phyloP scores from a whole-genome alignment of 1,140 invertebrate species.

The Papilio polytes region DNA sequence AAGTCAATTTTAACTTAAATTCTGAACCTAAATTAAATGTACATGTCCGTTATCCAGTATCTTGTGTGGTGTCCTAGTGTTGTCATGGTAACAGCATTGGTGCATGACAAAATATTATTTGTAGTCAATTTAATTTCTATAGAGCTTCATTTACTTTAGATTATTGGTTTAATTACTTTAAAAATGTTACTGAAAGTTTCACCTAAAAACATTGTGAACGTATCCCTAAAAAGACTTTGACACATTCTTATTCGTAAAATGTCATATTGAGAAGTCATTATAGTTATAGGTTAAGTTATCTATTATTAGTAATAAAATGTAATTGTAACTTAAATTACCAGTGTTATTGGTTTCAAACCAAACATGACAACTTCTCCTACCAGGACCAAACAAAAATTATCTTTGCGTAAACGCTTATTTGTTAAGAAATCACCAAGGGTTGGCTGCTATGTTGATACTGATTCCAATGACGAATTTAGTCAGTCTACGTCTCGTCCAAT shows the following conservation, averaged over 20 bases:
- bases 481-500: conserved; percentile 74
- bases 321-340: conserved; percentile 79
- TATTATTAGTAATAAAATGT: conserved; percentile 80
- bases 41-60: neutral
- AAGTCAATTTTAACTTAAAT: neutral
- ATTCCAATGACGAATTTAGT: conserved; percentile 77
- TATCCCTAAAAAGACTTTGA: conserved; percentile 39
- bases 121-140: conserved; percentile 12
- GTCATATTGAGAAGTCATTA: conserved; percentile 49
- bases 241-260: conserved; percentile 38
- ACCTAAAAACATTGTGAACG: conserved; percentile 36
- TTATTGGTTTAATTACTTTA: neutral
- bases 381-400: conserved; percentile 79
- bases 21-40: neutral
- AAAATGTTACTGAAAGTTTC: conserved; percentile 16
- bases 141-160: neutral
- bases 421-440: conserved; percentile 83
- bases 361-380: conserved; percentile 81
- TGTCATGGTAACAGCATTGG: conserved; percentile 43
- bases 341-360: conserved; percentile 65
- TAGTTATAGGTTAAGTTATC: conserved; percentile 79
- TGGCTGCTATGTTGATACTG: conserved; percentile 79
- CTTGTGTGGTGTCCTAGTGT: conserved; percentile 26
- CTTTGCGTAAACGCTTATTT: conserved; percentile 78
- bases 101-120: conserved; percentile 31